Conservation (phyloP, 2,888 invertebrate species). For the Sesia apiformis region DNA sequence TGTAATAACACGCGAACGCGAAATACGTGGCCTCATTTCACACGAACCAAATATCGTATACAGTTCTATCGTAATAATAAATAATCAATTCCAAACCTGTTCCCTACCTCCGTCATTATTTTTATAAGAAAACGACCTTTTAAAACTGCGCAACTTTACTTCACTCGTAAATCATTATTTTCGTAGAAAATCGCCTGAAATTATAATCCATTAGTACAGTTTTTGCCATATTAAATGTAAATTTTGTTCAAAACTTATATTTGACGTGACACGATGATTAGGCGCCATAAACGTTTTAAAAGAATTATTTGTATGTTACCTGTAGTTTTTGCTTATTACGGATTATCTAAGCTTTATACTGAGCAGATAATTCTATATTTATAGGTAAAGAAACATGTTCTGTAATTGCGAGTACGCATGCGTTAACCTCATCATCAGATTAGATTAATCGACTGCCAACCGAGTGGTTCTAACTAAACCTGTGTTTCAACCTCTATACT, state of each 20-base stretch:
- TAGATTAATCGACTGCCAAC: conserved; percentile 11
- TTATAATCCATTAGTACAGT: conserved; percentile 12
- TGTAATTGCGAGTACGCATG: conserved; percentile 17
- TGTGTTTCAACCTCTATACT: background rate
- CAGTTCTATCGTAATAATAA: conserved; percentile 18
- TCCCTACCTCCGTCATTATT: background rate
- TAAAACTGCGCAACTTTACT: conserved; percentile 6
- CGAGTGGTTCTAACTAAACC: conserved; percentile 6
- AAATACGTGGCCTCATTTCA: conserved; percentile 35
- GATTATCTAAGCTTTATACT: background rate
- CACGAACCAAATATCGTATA: conserved; percentile 28
- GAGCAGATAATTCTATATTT: background rate
- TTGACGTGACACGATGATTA: background rate
- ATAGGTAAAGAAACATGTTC: conserved; percentile 12
- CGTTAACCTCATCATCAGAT: conserved; percentile 15
- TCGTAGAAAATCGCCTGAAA: conserved; percentile 16
- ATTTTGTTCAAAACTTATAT: conserved; percentile 13
- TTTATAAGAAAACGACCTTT: background rate
- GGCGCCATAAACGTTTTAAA: too few species aligned
- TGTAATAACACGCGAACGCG: conserved; percentile 10
- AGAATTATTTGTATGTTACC: conserved; percentile 10
- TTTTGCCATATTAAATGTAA: conserved; percentile 31
- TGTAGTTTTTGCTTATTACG: conserved; percentile 4
- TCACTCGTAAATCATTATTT: conserved; percentile 12
- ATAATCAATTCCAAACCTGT: conserved; percentile 24